Base-by-base conservation (phyloP, 2,113 vertebrate species). In the Petrocephalus microphthalmus region DNA sequence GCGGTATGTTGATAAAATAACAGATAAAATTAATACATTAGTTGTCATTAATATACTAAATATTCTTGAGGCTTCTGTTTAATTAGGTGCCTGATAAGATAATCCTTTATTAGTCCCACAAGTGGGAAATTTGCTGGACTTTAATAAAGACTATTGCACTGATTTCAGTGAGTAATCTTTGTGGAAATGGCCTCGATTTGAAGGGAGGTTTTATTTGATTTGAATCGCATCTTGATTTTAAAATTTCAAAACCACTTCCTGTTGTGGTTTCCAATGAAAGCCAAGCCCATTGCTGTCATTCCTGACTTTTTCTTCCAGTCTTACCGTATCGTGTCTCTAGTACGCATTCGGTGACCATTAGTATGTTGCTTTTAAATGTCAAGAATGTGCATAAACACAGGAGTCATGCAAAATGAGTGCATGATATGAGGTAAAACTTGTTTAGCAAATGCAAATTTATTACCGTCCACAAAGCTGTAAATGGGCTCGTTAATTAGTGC, bases 361-460 rank as follows among this genome's bases (percentile, higher is more conserved):
- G 67, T 15, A 74, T 74, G 5, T 33, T 37, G 13, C 67, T 37
- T 71, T 71, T 25, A 64, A 74, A 74, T 37, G 67, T 17, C 29
- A 74, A 20, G 29, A 37, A 74, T 74, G 67, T 0, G 5, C 13
- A 33, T 33, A 29, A 10, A 29, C 29, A 37, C 29, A 17, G 33
- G 33, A 33, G 10, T 74, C 29, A 37, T 74, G 67, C 67, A 37
- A 17, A 74, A 37, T 5, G 67, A 74, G 29, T 74, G 25, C 67
- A 74, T 37, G 67, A 33, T 37, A 74, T 74, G 67, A 74, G n/a
- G 57, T 64, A 64, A 74, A 74, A 74, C 67, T 74, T 74, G 67
- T 74, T 71, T 71, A 71, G 10, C 64, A 13, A 60, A 60, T 60
- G 57, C 22, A n/a, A 8, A 20, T n/a, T 60, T n/a, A 8, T 6